Base-by-base conservation (phyloP, 2,797 vertebrate genomes). In the Rhinella marina region DNA sequence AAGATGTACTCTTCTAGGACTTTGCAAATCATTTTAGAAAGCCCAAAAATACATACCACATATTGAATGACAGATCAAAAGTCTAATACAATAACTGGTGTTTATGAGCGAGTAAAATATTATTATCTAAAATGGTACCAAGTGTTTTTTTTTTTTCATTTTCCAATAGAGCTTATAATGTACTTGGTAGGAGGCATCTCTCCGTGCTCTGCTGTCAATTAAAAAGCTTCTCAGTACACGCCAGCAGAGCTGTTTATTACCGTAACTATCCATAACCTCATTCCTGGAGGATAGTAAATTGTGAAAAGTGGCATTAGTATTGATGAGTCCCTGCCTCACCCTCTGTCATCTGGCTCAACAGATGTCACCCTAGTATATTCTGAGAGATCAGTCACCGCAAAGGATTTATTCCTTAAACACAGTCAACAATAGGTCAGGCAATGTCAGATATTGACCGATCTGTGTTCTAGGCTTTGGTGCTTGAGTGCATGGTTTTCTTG, bases 281-380 rank as follows among this genome's bases (percentile, higher is more conserved):
- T 90, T 80, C 75, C 85, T 90, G 91, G 90, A 91, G 90, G 86
- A 52, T 12, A 7, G 83, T 14, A 77, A 82, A 41, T 88, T 82
- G 85, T 19, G 89, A 87, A 50, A 88, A 84, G 62, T 84, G 88
- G 3, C 1, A 14, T 88, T 25, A 54, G 77, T 64, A 48, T 1
- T 0, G 41, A 66, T 25, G 61, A 1, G 88, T 90, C 91, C 89
- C 77, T 79, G 90, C 80, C 90, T 87, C 81, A 50, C 85, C 88
- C 90, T 82, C 79, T 59, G 81, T 91, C 86, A 91, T 83, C 75
- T 72, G 84, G 59, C 57, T 84, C 64, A 75, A 59, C 57, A 27
- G 17, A 27, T 48, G 70, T 48, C 56, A 70, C 81, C 82, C 19
- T 59, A 48, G 59, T 72, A 78, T 86, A 83, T 89, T 86, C 83